Evolutionary conservation across 2,888 invertebrate species (phyloP).

Genomic region (Drosophila rubida): DNA sequence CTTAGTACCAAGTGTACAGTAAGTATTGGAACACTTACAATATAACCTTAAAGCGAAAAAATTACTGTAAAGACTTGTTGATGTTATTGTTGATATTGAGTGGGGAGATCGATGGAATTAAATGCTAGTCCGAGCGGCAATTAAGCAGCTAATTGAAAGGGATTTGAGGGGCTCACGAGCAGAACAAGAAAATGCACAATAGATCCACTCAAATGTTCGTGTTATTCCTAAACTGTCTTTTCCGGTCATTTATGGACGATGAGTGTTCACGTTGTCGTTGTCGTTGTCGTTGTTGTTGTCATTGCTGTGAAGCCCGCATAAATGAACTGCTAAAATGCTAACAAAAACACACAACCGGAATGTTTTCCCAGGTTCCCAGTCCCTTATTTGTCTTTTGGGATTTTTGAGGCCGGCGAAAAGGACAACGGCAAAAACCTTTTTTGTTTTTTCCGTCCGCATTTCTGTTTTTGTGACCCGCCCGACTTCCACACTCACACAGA

Average conservation of each 20-base stretch:
- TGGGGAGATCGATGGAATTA: slow-evolving; percentile 4
- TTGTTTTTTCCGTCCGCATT: not conserved
- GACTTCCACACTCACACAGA: slow-evolving; percentile 7
- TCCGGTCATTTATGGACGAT: slow-evolving; percentile 64
- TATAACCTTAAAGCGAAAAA: too few species aligned
- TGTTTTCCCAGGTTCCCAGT: slow-evolving; percentile 52
- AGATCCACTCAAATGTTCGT: slow-evolving; percentile 42
- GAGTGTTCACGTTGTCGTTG: slow-evolving; percentile 7
- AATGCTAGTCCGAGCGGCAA: slow-evolving; percentile 1
- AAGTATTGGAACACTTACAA: too few species aligned
- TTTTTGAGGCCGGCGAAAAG: slow-evolving; percentile 55
- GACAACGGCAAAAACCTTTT: slow-evolving; percentile 52
- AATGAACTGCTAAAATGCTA: slow-evolving; percentile 78
- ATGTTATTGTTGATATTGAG: not conserved
- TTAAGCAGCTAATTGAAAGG: slow-evolving; percentile 31
- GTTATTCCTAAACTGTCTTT: slow-evolving; percentile 60
- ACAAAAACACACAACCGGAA: slow-evolving; percentile 63
- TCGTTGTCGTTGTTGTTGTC: slow-evolving; percentile 1
- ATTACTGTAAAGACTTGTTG: not conserved
- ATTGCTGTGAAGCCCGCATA: slow-evolving; percentile 43
- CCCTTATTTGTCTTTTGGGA: slow-evolving; percentile 70
- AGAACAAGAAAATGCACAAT: slow-evolving; percentile 21
- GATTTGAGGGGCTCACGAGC: slow-evolving; percentile 2
- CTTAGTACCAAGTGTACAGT: too few species aligned
- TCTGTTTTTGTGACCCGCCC: not conserved